Conservation (phyloP, 2,113 vertebrate genomes). For the Puntigrus tetrazona region DNA sequence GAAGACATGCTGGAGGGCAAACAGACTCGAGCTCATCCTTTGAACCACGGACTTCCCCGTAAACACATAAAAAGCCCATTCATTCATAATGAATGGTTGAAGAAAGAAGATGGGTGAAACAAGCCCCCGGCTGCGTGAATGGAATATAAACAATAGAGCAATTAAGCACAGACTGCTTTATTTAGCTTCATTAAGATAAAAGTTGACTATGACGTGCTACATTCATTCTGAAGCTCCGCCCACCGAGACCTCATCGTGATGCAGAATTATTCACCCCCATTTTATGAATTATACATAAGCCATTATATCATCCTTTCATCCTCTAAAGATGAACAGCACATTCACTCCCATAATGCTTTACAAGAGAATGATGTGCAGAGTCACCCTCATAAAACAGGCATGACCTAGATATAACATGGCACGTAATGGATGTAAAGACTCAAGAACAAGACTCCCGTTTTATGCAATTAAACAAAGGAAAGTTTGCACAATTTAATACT, state of each 20-base stretch:
- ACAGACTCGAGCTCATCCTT: conserved; percentile 21
- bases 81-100: conserved; percentile 16
- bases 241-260: not conserved
- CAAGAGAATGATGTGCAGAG: not conserved
- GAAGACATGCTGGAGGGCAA: conserved; percentile 8
- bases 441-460: not conserved
- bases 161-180: conserved; percentile 16
- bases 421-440: not conserved
- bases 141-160: conserved; percentile 48
- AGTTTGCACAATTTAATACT: not conserved
- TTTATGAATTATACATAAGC: conserved; percentile 12
- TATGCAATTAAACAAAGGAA: not conserved
- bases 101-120: not conserved
- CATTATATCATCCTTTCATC: not conserved
- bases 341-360: conserved; percentile 2
- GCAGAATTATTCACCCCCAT: not conserved
- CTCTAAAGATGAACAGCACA: not conserved
- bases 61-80: conserved; percentile 42
- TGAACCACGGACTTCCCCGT: conserved; percentile 22
- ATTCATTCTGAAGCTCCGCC: conserved; percentile 8
- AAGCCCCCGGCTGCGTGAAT: conserved; percentile 10
- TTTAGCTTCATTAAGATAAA: conserved; percentile 41
- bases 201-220: not conserved
- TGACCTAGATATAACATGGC: conserved; percentile 22
- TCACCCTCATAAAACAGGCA: conserved; percentile 11